Evolutionary conservation across 2,888 invertebrate genomes (phyloP), one percentile per base, ranked within the genome.

Genomic region (Pristionchus japonicus): DNA sequence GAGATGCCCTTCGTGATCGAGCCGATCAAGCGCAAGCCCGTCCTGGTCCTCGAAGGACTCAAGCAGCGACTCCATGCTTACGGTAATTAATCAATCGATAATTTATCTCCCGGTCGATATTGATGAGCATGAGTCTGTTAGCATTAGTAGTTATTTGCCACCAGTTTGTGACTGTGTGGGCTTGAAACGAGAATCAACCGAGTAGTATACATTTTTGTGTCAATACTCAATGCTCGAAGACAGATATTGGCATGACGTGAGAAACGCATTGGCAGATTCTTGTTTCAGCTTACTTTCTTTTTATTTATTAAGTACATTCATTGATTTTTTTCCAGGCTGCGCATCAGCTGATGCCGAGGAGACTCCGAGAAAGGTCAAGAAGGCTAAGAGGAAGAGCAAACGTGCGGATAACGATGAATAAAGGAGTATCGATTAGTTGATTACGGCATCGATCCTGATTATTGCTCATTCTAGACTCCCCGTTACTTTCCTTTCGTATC

Each of bases 11-110:
- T 85, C 31, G 64, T 43, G 7, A 85, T 85, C 64, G 1, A 17
- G 23, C 85, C 85, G 4, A 43, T 85, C 61, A 85, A 85, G 61
- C 37, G 85, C 34, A 64, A 61, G 34, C 61, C 85, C 61, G 43
- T 40, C 9, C 85, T 85, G 31, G 85, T 11, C 0, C 23, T 64
- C 27, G 40, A 61, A 17, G 40, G 43, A 27, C 85, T 85, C 64
- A 85, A 85, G 43, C 85, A 85, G 64, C 23, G 85, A 85, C 64
- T 85, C 15, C 85, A 85, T 15, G 85, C 85, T n/a, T 85, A 64
- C 43, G 85, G 85, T 84, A 84, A n/a, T 27, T n/a, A n/a, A n/a
- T n/a, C n/a, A n/a, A n/a, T n/a, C n/a, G n/a, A n/a, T n/a, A n/a
- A n/a, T n/a, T n/a, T n/a, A n/a, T n/a, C n/a, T n/a, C n/a, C n/a